A percentile compares a stretch with the other conserved stretches of the same genome.
Conservation (phyloP, 2,113 vertebrate species). For the Phyllostomus discolor region DNA sequence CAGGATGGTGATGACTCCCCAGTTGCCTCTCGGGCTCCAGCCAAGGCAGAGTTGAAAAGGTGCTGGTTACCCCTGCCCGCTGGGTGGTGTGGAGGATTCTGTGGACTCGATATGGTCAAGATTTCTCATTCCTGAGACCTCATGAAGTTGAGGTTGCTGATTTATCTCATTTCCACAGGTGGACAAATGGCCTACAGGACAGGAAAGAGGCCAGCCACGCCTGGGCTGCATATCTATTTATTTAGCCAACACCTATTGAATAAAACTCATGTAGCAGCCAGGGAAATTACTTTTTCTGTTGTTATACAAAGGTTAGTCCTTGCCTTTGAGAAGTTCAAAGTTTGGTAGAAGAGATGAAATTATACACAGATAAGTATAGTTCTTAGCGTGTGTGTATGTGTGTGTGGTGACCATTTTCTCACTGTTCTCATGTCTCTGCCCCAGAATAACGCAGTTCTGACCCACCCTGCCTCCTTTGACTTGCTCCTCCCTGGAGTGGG, state of each 20-base stretch:
- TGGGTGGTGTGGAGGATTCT: background rate
- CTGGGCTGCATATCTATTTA: background rate
- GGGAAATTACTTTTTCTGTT: background rate
- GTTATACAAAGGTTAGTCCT: background rate
- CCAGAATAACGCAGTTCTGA: background rate
- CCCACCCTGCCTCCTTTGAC: background rate
- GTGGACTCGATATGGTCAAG: background rate
- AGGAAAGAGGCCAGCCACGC: background rate
- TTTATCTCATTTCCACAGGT: background rate
- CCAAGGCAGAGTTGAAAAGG: background rate
- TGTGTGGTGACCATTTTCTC: background rate
- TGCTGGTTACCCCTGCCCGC: background rate
- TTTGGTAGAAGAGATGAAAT: background rate
- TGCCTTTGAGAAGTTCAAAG: background rate
- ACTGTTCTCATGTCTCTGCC: background rate
- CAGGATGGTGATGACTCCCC: background rate
- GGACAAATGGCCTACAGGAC: background rate
- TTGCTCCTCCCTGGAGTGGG: background rate
- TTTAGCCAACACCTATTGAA: background rate
- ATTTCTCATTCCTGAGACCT: background rate
- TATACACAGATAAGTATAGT: background rate
- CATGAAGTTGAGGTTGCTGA: background rate
- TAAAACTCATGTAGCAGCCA: background rate
- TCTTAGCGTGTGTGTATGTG: too few relatives aligned
- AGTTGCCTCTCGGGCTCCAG: background rate